Percentiles rank a stretch among this genome's conserved stretches.
phyloP scores from a whole-genome alignment of 2,113 vertebrate species.

The Boulengeromyrus knoepffleri region DNA sequence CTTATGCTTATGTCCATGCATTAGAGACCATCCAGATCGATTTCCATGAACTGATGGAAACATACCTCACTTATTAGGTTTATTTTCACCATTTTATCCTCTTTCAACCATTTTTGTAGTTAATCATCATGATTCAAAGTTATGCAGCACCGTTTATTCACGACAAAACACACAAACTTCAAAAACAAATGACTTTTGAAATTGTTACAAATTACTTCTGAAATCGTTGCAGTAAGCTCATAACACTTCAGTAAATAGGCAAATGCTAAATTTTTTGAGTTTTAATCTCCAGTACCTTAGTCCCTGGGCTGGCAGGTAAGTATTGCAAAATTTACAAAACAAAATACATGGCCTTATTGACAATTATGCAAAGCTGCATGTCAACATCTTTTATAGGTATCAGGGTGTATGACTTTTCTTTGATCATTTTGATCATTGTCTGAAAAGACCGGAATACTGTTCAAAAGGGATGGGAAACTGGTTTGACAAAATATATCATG shows the following conservation, averaged over 20 bases:
- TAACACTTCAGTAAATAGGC: not conserved
- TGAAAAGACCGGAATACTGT: not conserved
- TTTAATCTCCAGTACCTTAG: not conserved
- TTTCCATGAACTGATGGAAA: not conserved
- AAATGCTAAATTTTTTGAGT: not conserved
- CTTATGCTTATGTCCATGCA: not conserved
- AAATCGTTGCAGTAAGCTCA: not conserved
- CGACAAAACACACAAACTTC: not conserved
- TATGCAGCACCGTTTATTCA: not conserved
- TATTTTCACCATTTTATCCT: not conserved
- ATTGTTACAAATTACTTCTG: not conserved
- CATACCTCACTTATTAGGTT: not conserved
- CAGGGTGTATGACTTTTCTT: not conserved
- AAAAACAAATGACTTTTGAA: not conserved
- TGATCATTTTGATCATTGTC: not conserved
- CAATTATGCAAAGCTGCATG: not conserved
- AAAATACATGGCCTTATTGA: not conserved
- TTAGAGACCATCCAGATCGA: not conserved
- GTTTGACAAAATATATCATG: not conserved
- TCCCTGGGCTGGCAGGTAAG: not conserved
- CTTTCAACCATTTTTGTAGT: not conserved
- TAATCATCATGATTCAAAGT: not conserved
- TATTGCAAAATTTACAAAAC: not conserved
- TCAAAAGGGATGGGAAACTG: not conserved
- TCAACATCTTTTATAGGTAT: not conserved